These are phyloP conservation scores for Benthosema pterotum DNA, from an alignment of 2,797 vertebrate genomes.

Conservation along the genomic window DNA sequence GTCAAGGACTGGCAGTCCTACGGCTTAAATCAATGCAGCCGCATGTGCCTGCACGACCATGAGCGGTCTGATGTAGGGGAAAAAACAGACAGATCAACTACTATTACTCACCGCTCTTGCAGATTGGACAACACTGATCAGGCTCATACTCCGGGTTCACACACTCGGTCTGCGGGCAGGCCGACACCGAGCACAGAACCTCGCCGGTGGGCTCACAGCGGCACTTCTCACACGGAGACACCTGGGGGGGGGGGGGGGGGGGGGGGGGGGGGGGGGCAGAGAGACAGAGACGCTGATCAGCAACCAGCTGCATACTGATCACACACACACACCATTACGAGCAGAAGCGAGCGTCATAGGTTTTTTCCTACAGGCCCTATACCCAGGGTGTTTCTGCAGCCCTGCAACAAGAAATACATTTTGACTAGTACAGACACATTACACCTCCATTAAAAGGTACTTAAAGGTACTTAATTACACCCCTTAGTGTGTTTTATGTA, in stretches of 20 bases:
- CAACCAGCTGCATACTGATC: constrained; percentile 25
- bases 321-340: constrained; percentile 36
- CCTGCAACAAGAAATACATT: too few species aligned
- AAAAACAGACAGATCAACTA: constrained; percentile 1
- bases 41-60: too few species aligned
- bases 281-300: constrained; percentile 35
- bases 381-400: too few species aligned
- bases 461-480: too few species aligned
- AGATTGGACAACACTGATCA: constrained; percentile 98
- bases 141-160: constrained; percentile 98
- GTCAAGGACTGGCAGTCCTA: too few species aligned
- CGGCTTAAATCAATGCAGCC: too few species aligned
- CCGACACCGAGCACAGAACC: constrained; percentile 94
- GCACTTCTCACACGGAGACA: constrained; percentile 95
- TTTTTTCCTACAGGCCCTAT: too few species aligned
- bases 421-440: too few species aligned
- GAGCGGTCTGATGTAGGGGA: constrained; percentile 5
- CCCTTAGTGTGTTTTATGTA: too few species aligned
- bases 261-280: constrained; percentile 33
- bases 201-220: constrained; percentile 95
- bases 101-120: constrained; percentile 92
- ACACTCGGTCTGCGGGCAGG: constrained; percentile 96
- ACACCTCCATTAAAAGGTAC: too few species aligned
- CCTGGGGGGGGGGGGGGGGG: constrained; percentile 76
- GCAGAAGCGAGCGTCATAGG: too few species aligned